Conservation (phyloP, 1,140 invertebrate genomes). For the Pararge aegeria region DNA sequence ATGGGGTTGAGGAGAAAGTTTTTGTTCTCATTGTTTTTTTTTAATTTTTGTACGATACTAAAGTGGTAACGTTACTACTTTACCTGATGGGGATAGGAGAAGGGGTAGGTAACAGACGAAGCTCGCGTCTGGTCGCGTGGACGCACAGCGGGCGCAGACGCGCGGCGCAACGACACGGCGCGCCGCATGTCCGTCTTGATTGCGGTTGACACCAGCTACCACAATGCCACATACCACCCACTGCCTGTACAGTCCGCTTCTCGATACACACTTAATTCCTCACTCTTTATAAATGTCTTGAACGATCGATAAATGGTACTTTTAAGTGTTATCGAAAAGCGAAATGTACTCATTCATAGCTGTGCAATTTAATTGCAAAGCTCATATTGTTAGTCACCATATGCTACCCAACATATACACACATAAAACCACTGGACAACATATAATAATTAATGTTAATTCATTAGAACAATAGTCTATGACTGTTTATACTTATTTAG, state of each 20-base stretch:
- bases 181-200: constrained; percentile 90
- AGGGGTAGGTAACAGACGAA: constrained; percentile 44
- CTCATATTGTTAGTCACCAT: constrained; percentile 30
- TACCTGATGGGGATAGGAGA: constrained; percentile 54
- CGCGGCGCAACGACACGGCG: constrained; percentile 82
- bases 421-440: constrained; percentile 5
- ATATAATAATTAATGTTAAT: not conserved
- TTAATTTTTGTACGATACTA: too few species aligned
- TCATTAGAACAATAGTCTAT: not conserved
- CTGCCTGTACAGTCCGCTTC: constrained; percentile 12
- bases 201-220: constrained; percentile 88
- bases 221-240: constrained; percentile 32
- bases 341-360: constrained; percentile 20
- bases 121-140: constrained; percentile 46
- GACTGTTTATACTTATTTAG: not conserved
- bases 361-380: constrained; percentile 10
- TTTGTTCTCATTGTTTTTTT: too few species aligned
- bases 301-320: not conserved
- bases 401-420: constrained; percentile 16
- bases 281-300: not conserved
- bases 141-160: constrained; percentile 56
- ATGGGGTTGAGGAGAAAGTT: too few species aligned
- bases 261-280: constrained; percentile 2
- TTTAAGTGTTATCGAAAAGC: constrained; percentile 16
- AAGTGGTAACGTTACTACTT: constrained; percentile 10